These are phyloP conservation scores for Littorina saxatilis DNA, from an alignment of 1,140 invertebrate species.

Conservation along the genomic window DNA sequence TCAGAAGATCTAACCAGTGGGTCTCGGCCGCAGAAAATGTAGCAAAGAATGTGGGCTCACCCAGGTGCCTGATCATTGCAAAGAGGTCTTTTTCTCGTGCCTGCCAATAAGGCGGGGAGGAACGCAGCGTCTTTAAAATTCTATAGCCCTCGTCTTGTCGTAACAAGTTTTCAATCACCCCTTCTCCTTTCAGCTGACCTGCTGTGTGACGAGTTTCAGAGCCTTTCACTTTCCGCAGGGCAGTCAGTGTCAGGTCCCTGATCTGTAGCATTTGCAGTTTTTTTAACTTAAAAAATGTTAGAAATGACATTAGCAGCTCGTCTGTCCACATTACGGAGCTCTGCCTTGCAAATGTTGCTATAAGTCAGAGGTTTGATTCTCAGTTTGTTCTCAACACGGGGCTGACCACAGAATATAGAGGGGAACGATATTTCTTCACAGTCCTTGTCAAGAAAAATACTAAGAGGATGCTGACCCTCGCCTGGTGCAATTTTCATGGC, in stretches of 20 bases:
- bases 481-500: not conserved
- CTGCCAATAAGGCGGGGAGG: conserved; percentile 48
- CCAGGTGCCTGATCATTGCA: too few relatives aligned
- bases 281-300: not conserved
- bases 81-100: conserved; percentile 48
- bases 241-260: not conserved
- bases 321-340: not conserved
- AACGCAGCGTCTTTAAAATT: conserved; percentile 47
- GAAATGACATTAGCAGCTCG: conserved; percentile 50
- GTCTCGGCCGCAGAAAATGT: too few relatives aligned
- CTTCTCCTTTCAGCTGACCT: not conserved
- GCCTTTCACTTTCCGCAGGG: not conserved
- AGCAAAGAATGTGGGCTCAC: too few relatives aligned
- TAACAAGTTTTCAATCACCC: not conserved
- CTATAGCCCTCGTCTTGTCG: conserved; percentile 52
- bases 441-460: not conserved
- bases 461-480: not conserved
- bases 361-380: not conserved
- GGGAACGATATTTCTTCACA: not conserved
- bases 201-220: not conserved
- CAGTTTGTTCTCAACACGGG: not conserved
- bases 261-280: not conserved
- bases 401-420: not conserved
- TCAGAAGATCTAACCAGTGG: conserved; percentile 49
- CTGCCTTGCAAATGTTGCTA: not conserved